Percentiles rank a stretch among this genome's conserved stretches.
Conservation (phyloP, 2,888 invertebrate species). For the Nemotelus pantherinus region DNA sequence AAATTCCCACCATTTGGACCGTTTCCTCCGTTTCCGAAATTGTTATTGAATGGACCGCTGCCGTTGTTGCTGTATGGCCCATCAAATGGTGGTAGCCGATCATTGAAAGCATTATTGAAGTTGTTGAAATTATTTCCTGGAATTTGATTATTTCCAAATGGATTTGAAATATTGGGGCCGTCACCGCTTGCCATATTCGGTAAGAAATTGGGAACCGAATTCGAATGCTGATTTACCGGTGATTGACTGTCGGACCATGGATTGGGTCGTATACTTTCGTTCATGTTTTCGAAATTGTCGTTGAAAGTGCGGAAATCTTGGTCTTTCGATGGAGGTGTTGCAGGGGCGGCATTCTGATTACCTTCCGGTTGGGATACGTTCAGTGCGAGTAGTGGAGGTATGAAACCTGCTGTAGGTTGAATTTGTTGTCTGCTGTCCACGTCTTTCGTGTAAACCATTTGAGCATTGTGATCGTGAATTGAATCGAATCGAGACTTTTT, state of each 20-base stretch:
- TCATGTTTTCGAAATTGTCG: constrained; percentile 48
- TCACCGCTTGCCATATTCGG: constrained; percentile 12
- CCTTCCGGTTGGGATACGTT: constrained; percentile 58
- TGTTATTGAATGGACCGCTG: constrained; percentile 10
- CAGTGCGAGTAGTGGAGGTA: constrained; percentile 58
- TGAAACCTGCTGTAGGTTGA: constrained; percentile 51
- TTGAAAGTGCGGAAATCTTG: constrained; percentile 49
- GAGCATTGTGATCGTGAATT: constrained; percentile 61
- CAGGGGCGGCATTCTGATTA: constrained; percentile 12
- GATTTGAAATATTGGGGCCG: neutral
- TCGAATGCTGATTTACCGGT: constrained; percentile 47
- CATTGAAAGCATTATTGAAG: constrained; percentile 32
- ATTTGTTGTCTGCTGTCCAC: constrained; percentile 43
- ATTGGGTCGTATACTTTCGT: constrained; percentile 42
- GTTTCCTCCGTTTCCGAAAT: constrained; percentile 11
- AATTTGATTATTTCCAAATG: constrained; percentile 30
- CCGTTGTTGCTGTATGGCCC: neutral
- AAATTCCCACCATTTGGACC: neutral
- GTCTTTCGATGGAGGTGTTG: constrained; percentile 41
- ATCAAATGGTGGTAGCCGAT: constrained; percentile 2
- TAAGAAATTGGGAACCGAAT: constrained; percentile 27
- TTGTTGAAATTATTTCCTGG: constrained; percentile 37
- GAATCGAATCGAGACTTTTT: constrained; percentile 63
- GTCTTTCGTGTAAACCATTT: constrained; percentile 56
- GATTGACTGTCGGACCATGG: constrained; percentile 49